phyloP scores from a whole-genome alignment of 2,113 vertebrate genomes.

The Callocephalon fimbriatum region DNA sequence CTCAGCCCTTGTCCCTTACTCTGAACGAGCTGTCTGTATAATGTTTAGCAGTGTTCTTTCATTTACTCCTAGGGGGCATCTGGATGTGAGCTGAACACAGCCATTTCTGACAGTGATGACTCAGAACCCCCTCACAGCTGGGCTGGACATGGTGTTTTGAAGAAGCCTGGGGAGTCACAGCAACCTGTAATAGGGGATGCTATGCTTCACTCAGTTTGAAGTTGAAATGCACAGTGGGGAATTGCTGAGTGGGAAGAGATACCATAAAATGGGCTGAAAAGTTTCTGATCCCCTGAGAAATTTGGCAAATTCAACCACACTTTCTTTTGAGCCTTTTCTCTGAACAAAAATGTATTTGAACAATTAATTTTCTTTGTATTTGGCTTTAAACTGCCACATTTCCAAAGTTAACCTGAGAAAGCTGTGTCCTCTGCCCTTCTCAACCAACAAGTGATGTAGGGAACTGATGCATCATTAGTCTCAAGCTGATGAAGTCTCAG shows the following conservation, averaged over 20 bases:
- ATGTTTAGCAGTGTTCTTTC: not conserved
- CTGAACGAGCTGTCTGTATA: not conserved
- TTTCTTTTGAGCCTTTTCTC: not conserved
- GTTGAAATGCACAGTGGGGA: not conserved
- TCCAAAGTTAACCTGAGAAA: not conserved
- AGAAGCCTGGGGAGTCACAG: not conserved
- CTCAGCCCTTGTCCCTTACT: not conserved
- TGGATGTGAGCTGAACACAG: not conserved
- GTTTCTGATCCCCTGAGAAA: not conserved
- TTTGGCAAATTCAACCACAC: not conserved
- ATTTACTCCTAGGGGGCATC: not conserved
- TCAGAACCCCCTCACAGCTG: not conserved
- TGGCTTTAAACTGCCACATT: not conserved
- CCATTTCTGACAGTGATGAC: not conserved
- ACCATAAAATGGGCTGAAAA: not conserved
- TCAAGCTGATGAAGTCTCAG: not conserved
- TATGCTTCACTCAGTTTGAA: not conserved
- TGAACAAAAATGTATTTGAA: not conserved
- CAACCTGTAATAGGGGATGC: not conserved
- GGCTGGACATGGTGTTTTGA: not conserved
- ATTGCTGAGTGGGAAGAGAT: not conserved
- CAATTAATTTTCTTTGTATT: not conserved
- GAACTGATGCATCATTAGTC: not conserved
- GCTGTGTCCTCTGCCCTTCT: not conserved
- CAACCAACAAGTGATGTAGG: not conserved